These are phyloP conservation scores for Nesidiocoris tenuis DNA, from an alignment of 2,888 invertebrate genomes.

Conservation along the genomic window DNA sequence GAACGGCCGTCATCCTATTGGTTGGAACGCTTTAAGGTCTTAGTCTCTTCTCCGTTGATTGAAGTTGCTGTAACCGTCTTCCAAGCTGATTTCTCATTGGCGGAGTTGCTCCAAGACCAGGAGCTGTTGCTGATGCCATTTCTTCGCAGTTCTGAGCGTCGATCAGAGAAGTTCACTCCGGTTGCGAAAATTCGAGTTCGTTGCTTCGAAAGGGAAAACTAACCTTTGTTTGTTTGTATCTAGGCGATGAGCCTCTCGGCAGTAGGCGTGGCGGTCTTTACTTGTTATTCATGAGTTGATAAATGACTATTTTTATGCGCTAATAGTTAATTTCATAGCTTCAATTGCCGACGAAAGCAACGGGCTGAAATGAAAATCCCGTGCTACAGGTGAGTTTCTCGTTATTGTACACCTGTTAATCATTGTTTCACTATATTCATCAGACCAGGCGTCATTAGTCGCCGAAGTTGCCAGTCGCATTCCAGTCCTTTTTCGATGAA, in stretches of 20 bases:
- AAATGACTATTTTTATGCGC: conserved; percentile 7
- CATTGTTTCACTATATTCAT: neutral
- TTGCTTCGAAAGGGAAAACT: neutral
- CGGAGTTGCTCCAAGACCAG: no score
- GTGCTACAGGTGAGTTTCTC: neutral
- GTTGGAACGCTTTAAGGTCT: no score
- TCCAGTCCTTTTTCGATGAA: neutral
- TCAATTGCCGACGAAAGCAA: neutral
- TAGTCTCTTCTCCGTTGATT: no score
- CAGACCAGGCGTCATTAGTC: neutral
- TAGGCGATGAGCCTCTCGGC: conserved; percentile 23
- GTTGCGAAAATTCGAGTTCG: no score
- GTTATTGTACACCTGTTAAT: neutral
- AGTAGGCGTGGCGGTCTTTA: conserved; percentile 38
- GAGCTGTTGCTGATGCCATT: no score
- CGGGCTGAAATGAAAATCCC: neutral
- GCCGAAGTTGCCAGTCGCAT: neutral
- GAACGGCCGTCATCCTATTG: no score
- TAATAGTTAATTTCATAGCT: neutral
- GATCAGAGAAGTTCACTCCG: no score
- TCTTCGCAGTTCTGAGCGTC: no score
- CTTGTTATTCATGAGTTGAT: conserved; percentile 29
- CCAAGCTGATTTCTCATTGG: no score
- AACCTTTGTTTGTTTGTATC: conserved; percentile 36
- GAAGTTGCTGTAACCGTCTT: no score